phyloP scores from a whole-genome alignment of 2,888 invertebrate species.

The Mechanitis messenoides region DNA sequence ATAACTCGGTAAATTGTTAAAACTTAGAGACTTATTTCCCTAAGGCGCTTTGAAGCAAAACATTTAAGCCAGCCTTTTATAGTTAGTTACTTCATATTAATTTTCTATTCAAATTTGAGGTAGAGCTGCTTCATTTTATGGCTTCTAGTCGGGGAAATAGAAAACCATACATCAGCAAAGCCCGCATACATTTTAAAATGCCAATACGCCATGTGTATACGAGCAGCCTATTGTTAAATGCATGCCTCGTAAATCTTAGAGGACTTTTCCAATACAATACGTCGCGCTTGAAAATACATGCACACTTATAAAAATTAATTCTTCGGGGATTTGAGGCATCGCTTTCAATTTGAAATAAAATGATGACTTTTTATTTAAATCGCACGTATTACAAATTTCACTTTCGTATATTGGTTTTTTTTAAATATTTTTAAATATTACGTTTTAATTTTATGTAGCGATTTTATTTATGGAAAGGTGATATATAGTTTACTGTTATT shows the following conservation, averaged over 20 bases:
- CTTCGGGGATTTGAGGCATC: slow-evolving; percentile 9
- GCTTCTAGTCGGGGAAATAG: slow-evolving; percentile 49
- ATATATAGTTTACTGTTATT: too few relatives aligned
- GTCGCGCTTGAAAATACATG: slow-evolving; percentile 58
- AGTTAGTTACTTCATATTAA: slow-evolving; percentile 38
- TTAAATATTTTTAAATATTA: too few relatives aligned
- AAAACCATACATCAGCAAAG: slow-evolving; percentile 70
- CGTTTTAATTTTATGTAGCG: too few relatives aligned
- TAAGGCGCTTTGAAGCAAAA: slow-evolving; percentile 7
- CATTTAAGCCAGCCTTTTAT: slow-evolving; percentile 12
- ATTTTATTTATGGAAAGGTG: too few relatives aligned
- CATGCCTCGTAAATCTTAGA: slow-evolving; percentile 65
- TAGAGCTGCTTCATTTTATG: slow-evolving; percentile 59
- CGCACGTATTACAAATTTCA: too few relatives aligned
- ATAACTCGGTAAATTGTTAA: slow-evolving; percentile 4
- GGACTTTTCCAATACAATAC: slow-evolving; percentile 44
- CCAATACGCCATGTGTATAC: slow-evolving; percentile 54
- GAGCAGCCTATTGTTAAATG: slow-evolving; percentile 45
- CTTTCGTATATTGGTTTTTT: too few relatives aligned
- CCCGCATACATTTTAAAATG: slow-evolving; percentile 71
- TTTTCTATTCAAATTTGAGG: slow-evolving; percentile 53
- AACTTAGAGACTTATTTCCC: slow-evolving; percentile 12
- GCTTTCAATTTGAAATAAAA: too few relatives aligned
- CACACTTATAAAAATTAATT: slow-evolving; percentile 68
- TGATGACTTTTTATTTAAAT: too few relatives aligned